Percentiles rank a stretch among this genome's conserved stretches.
These are phyloP conservation scores for Miichthys miiuy DNA, from an alignment of 2,797 vertebrate species.

Conservation along the genomic window DNA sequence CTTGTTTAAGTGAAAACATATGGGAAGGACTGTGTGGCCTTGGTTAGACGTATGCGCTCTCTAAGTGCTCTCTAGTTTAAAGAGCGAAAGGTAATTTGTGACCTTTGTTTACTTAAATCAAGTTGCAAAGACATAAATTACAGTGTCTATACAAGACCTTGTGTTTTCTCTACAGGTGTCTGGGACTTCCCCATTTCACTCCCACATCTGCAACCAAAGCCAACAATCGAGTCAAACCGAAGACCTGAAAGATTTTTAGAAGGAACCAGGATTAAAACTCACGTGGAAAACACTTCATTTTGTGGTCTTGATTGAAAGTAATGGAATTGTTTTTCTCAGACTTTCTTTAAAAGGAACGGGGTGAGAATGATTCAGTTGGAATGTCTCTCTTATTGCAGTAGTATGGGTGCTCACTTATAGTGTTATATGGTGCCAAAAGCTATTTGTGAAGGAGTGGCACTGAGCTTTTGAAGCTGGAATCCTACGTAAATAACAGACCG, in stretches of 20 bases:
- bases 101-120: slow-evolving; percentile 4
- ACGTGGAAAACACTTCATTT: neutral
- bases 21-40: neutral
- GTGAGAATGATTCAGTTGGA: slow-evolving; percentile 12
- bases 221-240: no score
- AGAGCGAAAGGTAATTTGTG: neutral
- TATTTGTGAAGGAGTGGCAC: slow-evolving; percentile 42
- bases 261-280: neutral
- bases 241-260: neutral
- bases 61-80: neutral
- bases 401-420: slow-evolving; percentile 3
- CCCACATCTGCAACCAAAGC: neutral
- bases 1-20: neutral
- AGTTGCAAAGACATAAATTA: slow-evolving; percentile 6
- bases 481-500: slow-evolving; percentile 35
- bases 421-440: slow-evolving; percentile 17
- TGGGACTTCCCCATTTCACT: neutral
- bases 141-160: neutral
- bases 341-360: slow-evolving; percentile 13
- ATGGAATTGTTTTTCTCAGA: neutral
- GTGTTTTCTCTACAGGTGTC: neutral
- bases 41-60: neutral
- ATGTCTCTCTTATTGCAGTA: slow-evolving; percentile 20
- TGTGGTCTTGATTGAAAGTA: neutral
- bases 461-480: slow-evolving; percentile 32